Evolutionary conservation across 2,797 vertebrate species (phyloP).

Genomic region (Botia kubotai): DNA sequence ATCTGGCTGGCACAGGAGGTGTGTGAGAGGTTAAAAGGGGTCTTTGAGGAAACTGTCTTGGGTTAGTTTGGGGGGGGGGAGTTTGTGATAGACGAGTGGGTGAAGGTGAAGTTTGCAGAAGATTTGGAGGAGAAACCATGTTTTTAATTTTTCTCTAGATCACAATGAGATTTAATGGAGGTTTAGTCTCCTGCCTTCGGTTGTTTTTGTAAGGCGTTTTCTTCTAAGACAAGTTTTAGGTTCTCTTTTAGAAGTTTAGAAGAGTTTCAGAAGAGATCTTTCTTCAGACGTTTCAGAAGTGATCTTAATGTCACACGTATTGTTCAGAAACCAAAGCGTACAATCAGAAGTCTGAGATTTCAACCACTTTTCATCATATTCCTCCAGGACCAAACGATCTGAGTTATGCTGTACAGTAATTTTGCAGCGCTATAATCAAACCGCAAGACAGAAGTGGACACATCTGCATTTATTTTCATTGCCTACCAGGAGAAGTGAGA

Average conservation of each 20-base stretch:
- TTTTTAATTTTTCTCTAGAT: too few relatives aligned
- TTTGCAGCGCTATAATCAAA: neutral
- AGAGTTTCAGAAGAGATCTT: too few relatives aligned
- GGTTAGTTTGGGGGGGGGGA: neutral
- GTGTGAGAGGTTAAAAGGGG: neutral
- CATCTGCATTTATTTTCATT: neutral
- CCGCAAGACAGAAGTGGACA: neutral
- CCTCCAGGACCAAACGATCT: neutral
- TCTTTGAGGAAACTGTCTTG: neutral
- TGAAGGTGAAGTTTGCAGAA: constrained; percentile 29
- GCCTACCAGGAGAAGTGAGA: too few relatives aligned
- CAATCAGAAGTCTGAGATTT: too few relatives aligned
- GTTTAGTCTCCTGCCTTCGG: neutral
- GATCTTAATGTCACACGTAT: too few relatives aligned
- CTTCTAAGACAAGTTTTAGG: too few relatives aligned
- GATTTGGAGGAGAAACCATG: neutral
- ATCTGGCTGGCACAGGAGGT: constrained; percentile 1
- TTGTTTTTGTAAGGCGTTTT: neutral
- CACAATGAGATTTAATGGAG: neutral
- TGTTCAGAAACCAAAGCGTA: too few relatives aligned
- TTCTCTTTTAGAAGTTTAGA: too few relatives aligned
- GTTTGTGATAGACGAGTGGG: constrained; percentile 29
- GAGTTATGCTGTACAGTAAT: neutral
- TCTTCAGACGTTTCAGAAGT: too few relatives aligned
- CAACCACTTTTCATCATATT: neutral